Evolutionary conservation across 2,113 vertebrate genomes (phyloP).

Genomic region (Oryzias javanicus): DNA sequence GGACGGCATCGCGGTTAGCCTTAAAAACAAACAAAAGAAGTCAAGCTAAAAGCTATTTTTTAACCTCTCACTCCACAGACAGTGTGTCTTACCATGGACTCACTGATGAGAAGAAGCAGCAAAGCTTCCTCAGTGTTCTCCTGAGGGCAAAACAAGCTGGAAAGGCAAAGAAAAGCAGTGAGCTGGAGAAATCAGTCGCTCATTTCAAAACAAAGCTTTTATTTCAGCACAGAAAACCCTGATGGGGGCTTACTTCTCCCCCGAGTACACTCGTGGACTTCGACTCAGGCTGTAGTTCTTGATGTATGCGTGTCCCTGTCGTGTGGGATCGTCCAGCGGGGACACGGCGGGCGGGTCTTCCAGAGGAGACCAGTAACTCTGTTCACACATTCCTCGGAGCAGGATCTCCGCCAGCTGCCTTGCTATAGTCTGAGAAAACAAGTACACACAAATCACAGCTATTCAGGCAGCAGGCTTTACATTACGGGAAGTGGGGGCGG

Average conservation of each 20-base stretch:
- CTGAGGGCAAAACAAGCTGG: slow-evolving; percentile 97
- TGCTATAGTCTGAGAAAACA: slow-evolving; percentile 87
- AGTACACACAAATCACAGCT: slow-evolving; percentile 7
- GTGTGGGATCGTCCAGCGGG: slow-evolving; percentile 89
- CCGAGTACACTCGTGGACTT: slow-evolving; percentile 90
- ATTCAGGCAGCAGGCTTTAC: background rate
- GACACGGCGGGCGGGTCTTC: slow-evolving; percentile 92
- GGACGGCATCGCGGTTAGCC: slow-evolving; percentile 95
- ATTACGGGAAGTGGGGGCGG: too few relatives aligned
- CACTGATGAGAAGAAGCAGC: slow-evolving; percentile 94
- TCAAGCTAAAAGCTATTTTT: background rate
- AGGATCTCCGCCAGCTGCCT: slow-evolving; percentile 97
- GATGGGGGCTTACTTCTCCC: slow-evolving; percentile 86
- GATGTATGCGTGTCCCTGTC: slow-evolving; percentile 80
- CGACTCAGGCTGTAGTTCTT: slow-evolving; percentile 87
- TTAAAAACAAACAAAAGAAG: slow-evolving; percentile 52
- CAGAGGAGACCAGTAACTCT: slow-evolving; percentile 98
- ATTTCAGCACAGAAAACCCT: slow-evolving; percentile 17
- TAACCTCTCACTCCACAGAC: background rate
- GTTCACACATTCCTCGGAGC: slow-evolving; percentile 97
- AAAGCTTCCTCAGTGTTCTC: slow-evolving; percentile 98
- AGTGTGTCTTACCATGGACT: slow-evolving; percentile 91
- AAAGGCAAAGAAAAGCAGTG: slow-evolving; percentile 39
- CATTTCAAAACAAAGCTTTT: slow-evolving; percentile 4
- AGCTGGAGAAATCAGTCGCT: background rate